Evolutionary conservation across 2,797 vertebrate species (phyloP), one percentile per base, ranked within the genome.

Genomic region (Okamejei kenojei): DNA sequence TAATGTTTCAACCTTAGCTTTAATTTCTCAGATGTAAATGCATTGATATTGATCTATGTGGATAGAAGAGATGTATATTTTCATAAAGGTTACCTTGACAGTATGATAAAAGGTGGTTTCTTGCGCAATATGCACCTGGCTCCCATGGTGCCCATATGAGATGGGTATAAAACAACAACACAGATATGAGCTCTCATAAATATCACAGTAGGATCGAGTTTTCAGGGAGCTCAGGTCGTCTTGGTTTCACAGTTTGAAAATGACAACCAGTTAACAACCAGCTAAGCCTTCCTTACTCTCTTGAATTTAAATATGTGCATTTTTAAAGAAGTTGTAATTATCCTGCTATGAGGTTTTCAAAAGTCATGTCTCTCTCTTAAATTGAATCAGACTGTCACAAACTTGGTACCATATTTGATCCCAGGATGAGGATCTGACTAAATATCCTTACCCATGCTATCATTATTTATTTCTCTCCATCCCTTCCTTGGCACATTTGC

Each of bases 1-100:
- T 91, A 74, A 71, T 90, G 71, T 90, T 65, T 71, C 71, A 65
- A 73, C 68, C 88, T 63, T 73, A 73, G 65, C 88, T 38, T 91
- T 23, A 54, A 38, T 26, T 91, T 45, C 45, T 91, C 58, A 45
- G 32, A 45, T 3, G 32, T 32, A 73, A 45, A 38, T 91, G 21
- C 17, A 26, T 13, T 11, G 35, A 91, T 91, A 91, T 29, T 91
- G 73, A 91, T 45, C 68, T 71, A 38, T n/a, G 38, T 1, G 32
- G 23, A 91, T 35, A 29, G n/a, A 73, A 6, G 29, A n/a, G 11
- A 15, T 58, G 13, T n/a, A 58, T 7, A 29, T 13, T 86, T 86
- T 45, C 21, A 29, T 73, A 45, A 23, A 86, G 19, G n/a, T 91
- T 91, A 35, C 0, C 68, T 91, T 91, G 88, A 91, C 88, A 73